A percentile compares a stretch with the other conserved stretches of the same genome.
phyloP scores from a whole-genome alignment of 1,140 invertebrate species.

The Drosophila burlai region DNA sequence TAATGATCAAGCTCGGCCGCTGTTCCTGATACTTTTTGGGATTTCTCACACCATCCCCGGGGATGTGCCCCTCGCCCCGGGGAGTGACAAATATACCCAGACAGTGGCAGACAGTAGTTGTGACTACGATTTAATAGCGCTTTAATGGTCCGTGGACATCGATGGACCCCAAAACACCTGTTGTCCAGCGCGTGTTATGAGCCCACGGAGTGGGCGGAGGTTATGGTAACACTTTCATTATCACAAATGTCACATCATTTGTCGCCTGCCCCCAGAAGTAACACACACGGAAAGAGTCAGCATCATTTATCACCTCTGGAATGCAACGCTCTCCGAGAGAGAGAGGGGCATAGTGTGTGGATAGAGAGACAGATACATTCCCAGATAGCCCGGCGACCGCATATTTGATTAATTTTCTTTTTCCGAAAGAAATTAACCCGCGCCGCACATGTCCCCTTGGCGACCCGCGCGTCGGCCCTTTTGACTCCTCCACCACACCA shows the following conservation, averaged over 20 bases:
- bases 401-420: conserved; percentile 84
- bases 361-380: conserved; percentile 34
- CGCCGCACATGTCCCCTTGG: conserved; percentile 66
- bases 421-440: conserved; percentile 85
- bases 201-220: conserved; percentile 31
- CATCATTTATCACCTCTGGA: conserved; percentile 83
- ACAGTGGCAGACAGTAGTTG: conserved; percentile 53
- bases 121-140: conserved; percentile 79
- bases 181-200: conserved; percentile 60
- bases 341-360: conserved; percentile 5
- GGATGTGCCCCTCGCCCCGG: neutral
- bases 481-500: conserved; percentile 59
- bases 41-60: conserved; percentile 12
- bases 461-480: conserved; percentile 57
- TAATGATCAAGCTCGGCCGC: conserved; percentile 54
- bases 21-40: conserved; percentile 14
- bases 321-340: conserved; percentile 49
- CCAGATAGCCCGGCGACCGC: conserved; percentile 50
- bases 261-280: conserved; percentile 74
- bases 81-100: conserved; percentile 42
- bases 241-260: conserved; percentile 84
- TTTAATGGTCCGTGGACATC: conserved; percentile 76
- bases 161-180: conserved; percentile 72
- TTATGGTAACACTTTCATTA: conserved; percentile 78
- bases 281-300: conserved; percentile 28